Evolutionary conservation across 2,797 vertebrate genomes (phyloP).

Genomic region (Pempheris klunzingeri): DNA sequence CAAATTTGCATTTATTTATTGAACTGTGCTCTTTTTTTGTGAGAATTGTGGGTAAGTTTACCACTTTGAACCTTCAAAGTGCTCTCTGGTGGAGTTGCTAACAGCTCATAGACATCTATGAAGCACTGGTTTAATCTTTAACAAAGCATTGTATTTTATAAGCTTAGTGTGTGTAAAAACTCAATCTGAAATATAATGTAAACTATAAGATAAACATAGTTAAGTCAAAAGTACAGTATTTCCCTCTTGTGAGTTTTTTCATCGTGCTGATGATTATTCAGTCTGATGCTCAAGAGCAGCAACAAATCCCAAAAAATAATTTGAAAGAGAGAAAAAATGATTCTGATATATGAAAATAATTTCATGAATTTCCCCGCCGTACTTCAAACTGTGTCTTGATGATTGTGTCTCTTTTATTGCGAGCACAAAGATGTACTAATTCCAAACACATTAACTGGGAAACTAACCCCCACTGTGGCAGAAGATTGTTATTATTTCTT

Average conservation of each 20-base stretch:
- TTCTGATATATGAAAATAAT: conserved; percentile 29
- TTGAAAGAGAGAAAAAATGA: neutral
- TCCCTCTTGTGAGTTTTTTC: neutral
- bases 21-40: no score
- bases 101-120: neutral
- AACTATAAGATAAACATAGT: neutral
- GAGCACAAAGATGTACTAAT: conserved; percentile 48
- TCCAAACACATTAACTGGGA: conserved; percentile 48
- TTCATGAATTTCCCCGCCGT: neutral
- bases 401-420: conserved; percentile 48
- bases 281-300: conserved; percentile 3
- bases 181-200: neutral
- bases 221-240: neutral
- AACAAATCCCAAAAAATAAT: conserved; percentile 10
- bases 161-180: neutral
- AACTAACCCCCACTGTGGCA: conserved; percentile 38
- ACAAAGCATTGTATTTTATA: neutral
- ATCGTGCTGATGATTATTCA: conserved; percentile 8
- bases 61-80: neutral
- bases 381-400: conserved; percentile 17
- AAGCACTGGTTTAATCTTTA: neutral
- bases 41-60: neutral
- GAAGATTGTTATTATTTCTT: conserved; percentile 37
- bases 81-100: neutral
- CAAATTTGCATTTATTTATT: neutral